A percentile compares a stretch with the other conserved stretches of the same genome.
These are phyloP conservation scores for Lasius platythorax DNA, from an alignment of 2,888 invertebrate species.

Conservation along the genomic window DNA sequence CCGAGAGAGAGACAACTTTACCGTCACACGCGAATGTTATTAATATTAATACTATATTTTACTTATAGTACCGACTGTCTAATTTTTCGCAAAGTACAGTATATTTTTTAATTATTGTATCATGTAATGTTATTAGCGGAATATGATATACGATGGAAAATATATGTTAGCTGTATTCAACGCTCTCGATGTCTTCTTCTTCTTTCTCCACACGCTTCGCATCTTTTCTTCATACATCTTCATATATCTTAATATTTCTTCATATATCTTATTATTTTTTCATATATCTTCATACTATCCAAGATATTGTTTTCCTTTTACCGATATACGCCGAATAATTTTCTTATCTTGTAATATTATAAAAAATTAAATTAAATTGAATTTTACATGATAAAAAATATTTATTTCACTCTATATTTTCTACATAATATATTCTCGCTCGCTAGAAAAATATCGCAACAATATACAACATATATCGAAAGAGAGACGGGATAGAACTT, in stretches of 20 bases:
- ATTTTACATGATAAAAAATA: not conserved
- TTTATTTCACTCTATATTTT: not conserved
- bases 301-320: not conserved
- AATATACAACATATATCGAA: not conserved
- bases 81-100: conserved; percentile 83
- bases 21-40: conserved; percentile 61
- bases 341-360: not conserved
- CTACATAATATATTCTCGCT: not conserved
- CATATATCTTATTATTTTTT: no score
- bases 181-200: not conserved
- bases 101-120: conserved; percentile 85
- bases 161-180: conserved; percentile 74
- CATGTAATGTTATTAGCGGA: conserved; percentile 82
- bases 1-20: conserved; percentile 48
- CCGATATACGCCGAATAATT: not conserved
- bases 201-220: not conserved
- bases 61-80: conserved; percentile 80
- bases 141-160: conserved; percentile 82
- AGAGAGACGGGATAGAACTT: not conserved
- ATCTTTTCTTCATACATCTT: no score
- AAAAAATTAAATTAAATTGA: not conserved
- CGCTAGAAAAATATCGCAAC: not conserved
- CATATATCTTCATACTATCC: no score
- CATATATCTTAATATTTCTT: no score
- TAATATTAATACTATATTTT: conserved; percentile 77